These are phyloP conservation scores for Cryptops parisi DNA, from an alignment of 2,888 invertebrate genomes.

Conservation along the genomic window DNA sequence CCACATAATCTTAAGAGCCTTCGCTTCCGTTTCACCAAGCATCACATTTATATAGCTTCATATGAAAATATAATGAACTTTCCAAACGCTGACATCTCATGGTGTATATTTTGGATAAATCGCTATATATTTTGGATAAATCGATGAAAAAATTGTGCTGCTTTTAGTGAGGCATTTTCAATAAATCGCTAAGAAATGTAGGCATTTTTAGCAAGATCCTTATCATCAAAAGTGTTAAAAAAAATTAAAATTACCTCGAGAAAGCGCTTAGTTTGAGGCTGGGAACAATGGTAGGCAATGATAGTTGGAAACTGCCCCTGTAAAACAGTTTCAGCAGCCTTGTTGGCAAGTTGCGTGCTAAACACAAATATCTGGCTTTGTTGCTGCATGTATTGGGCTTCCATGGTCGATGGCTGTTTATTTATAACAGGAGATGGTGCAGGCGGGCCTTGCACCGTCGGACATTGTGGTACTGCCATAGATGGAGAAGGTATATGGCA, in stretches of 20 bases:
- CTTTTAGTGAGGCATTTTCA: too few relatives aligned
- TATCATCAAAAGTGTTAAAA: too few relatives aligned
- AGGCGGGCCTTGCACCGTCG: constrained; percentile 6
- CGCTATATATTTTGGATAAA: too few relatives aligned
- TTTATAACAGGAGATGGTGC: constrained; percentile 41
- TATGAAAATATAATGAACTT: too few relatives aligned
- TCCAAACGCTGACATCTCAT: too few relatives aligned
- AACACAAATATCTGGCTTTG: constrained; percentile 98
- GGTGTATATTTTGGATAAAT: too few relatives aligned
- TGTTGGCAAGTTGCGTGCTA: constrained; percentile 83
- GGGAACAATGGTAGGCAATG: constrained; percentile 87
- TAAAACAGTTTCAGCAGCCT: constrained; percentile 82
- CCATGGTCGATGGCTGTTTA: constrained; percentile 49
- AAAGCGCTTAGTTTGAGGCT: constrained; percentile 87
- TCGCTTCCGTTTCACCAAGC: too few relatives aligned
- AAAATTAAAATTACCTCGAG: constrained; percentile 56
- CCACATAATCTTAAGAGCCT: too few relatives aligned
- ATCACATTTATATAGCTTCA: too few relatives aligned
- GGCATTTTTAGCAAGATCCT: too few relatives aligned
- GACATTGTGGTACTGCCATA: constrained; percentile 8
- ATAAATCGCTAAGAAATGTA: too few relatives aligned
- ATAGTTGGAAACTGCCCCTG: constrained; percentile 81
- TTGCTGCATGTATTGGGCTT: constrained; percentile 81
- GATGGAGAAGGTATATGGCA: constrained; percentile 9
- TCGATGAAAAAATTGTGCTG: too few relatives aligned